These are phyloP conservation scores for Aquatica leii DNA, from an alignment of 2,888 invertebrate species.

Conservation along the genomic window DNA sequence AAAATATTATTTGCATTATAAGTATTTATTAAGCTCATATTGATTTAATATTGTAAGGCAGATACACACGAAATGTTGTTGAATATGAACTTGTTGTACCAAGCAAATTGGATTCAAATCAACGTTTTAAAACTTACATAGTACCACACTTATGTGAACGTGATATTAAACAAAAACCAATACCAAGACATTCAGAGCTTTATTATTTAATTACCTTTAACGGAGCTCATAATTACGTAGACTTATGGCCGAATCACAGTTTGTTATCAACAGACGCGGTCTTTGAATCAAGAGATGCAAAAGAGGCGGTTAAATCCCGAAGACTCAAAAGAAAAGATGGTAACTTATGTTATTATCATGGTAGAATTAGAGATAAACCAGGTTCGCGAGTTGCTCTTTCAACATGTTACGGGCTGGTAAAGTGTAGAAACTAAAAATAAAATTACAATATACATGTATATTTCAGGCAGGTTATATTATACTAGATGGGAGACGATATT, in stretches of 20 bases:
- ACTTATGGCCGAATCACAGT: conserved; percentile 63
- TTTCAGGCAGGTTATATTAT: conserved; percentile 66
- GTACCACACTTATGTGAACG: conserved; percentile 61
- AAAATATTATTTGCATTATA: too few species aligned
- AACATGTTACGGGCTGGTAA: conserved; percentile 61
- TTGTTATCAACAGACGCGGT: conserved; percentile 61
- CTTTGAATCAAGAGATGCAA: conserved; percentile 52
- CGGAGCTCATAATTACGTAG: conserved; percentile 54
- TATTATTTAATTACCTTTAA: conserved; percentile 53
- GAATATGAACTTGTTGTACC: conserved; percentile 62
- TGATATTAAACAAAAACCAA: conserved; percentile 40
- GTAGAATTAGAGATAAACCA: conserved; percentile 58
- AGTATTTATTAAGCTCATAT: neutral
- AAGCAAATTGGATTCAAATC: conserved; percentile 57
- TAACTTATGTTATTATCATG: conserved; percentile 64
- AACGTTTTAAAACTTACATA: conserved; percentile 60
- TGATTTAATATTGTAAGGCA: conserved; percentile 51
- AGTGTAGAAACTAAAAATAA: too few species aligned
- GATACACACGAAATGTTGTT: conserved; percentile 62
- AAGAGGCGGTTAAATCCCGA: conserved; percentile 48
- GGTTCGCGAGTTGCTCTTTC: conserved; percentile 64
- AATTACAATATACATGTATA: neutral
- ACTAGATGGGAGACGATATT: conserved; percentile 63
- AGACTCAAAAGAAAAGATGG: conserved; percentile 47
- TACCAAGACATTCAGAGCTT: conserved; percentile 48